phyloP scores from a whole-genome alignment of 2,797 vertebrate genomes.

The Apogon hyalosoma region DNA sequence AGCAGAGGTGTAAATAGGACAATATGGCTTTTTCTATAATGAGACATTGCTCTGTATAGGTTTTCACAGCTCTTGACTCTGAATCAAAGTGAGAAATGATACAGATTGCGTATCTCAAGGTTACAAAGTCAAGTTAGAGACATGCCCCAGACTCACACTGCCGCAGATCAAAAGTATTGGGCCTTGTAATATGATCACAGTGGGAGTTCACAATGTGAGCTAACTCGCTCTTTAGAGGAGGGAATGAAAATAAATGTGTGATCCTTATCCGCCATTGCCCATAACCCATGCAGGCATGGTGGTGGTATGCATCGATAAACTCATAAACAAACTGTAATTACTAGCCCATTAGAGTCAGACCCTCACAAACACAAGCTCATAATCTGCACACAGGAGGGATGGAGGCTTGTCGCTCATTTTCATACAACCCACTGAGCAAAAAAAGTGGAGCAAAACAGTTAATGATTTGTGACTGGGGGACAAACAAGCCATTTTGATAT shows the following conservation, averaged over 20 bases:
- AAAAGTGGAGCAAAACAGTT: conserved; percentile 79
- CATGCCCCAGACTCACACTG: conserved; percentile 61
- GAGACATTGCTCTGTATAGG: conserved; percentile 41
- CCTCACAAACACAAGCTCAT: conserved; percentile 80
- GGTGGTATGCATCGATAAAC: conserved; percentile 83
- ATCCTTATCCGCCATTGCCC: conserved; percentile 79
- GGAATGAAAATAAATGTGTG: conserved; percentile 64
- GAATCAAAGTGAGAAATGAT: conserved; percentile 67
- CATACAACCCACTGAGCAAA: conserved; percentile 76
- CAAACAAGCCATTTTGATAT: conserved; percentile 79
- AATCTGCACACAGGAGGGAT: conserved; percentile 81
- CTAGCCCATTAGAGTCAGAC: conserved; percentile 82
- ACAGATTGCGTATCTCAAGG: conserved; percentile 58
- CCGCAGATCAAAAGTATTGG: conserved; percentile 75
- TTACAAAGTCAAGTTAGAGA: conserved; percentile 69
- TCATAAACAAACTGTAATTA: conserved; percentile 86
- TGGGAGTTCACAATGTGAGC: conserved; percentile 76
- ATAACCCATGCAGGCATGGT: conserved; percentile 76
- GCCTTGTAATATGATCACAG: conserved; percentile 77
- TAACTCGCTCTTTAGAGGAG: conserved; percentile 59
- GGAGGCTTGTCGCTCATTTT: conserved; percentile 77
- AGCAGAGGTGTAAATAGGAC: conserved; percentile 69
- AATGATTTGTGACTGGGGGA: conserved; percentile 81
- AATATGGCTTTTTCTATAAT: conserved; percentile 52
- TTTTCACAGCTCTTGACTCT: conserved; percentile 47